Base-by-base conservation (phyloP, 2,113 vertebrate genomes). In the Ailurus styani region DNA sequence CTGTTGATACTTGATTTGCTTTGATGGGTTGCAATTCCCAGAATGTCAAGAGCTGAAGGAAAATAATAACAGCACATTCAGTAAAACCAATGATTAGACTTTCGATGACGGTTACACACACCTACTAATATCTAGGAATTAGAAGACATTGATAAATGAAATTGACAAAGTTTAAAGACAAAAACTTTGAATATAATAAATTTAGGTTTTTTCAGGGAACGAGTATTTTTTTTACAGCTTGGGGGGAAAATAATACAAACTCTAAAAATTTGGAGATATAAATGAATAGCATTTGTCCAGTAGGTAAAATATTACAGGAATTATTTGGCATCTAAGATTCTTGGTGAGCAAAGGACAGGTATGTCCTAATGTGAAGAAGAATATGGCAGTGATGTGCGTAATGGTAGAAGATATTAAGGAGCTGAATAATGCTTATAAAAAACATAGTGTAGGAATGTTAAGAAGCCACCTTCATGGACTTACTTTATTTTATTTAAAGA, bases 1-100 rank as follows among this genome's bases (percentile, higher is more conserved):
- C 37, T 96, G 50, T 95, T 40, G 72, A 45, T 90, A 45, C 84
- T 92, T 92, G 31, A 40, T 86, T 94, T 78, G 40, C 31, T 88
- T 78, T 96, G 12, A 60, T 82, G 88, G 29, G 86, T 27, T 93
- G 14, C 75, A 96, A 93, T 92, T 95, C 18, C 47, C 70, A 95
- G 45, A 47, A 73, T 93, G 42, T 87, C 31, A 91, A 87, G 7
- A 47, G 25, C 34, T 55, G 82, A 87, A 14, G 27, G 23, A 50
- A 95, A 96, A 79, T n/a, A 96, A 47, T 88, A 82, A 31, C 29
- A 91, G 5, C 77, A 37, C 25, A 92, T 54, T 81, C 52, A 29
- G 9, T 18, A 50, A 73, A 62, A 87, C 18, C 37, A 60, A 96
- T 95, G 37, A 89, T 89, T 55, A 95, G 20, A 83, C 42, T 93